These are phyloP conservation scores for Pitangus sulphuratus DNA, from an alignment of 2,797 vertebrate species.

Conservation along the genomic window DNA sequence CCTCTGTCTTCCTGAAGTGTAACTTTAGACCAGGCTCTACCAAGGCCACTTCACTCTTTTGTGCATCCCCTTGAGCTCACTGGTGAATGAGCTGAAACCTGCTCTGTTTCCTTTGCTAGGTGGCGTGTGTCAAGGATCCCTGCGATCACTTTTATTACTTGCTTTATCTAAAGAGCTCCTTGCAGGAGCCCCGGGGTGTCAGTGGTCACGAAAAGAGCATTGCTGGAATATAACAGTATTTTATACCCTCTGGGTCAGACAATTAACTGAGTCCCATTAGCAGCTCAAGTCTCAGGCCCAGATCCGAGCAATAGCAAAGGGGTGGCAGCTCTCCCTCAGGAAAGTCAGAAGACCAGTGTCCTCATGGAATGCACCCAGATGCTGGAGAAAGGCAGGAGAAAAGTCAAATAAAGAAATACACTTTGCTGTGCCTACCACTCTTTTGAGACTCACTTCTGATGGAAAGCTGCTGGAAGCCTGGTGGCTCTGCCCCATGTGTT, in stretches of 20 bases:
- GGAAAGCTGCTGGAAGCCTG: neutral
- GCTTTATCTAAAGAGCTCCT: conserved; percentile 57
- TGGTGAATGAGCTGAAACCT: conserved; percentile 46
- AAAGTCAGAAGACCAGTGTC: neutral
- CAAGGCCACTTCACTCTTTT: conserved; percentile 65
- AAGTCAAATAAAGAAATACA: neutral
- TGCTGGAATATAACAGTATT: neutral
- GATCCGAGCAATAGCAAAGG: neutral
- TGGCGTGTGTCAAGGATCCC: conserved; percentile 57
- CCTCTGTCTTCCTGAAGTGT: conserved; percentile 39
- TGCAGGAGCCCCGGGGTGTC: neutral
- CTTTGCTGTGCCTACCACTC: neutral
- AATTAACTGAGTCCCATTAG: conserved; percentile 6
- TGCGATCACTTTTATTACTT: conserved; percentile 32
- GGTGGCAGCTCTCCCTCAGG: neutral
- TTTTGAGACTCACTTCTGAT: neutral
- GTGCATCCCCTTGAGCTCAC: conserved; percentile 49
- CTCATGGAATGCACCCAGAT: accelerated
- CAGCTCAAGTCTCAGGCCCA: neutral
- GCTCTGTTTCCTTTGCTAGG: conserved; percentile 13
- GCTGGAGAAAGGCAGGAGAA: neutral
- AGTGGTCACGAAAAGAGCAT: neutral
- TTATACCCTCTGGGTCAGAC: neutral
- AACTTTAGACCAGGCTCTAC: conserved; percentile 54
- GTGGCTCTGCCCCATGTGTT: neutral